Evolutionary conservation across 2,113 vertebrate species (phyloP), one percentile per base, ranked within the genome.

Genomic region (Myxocyprinus asiaticus): DNA sequence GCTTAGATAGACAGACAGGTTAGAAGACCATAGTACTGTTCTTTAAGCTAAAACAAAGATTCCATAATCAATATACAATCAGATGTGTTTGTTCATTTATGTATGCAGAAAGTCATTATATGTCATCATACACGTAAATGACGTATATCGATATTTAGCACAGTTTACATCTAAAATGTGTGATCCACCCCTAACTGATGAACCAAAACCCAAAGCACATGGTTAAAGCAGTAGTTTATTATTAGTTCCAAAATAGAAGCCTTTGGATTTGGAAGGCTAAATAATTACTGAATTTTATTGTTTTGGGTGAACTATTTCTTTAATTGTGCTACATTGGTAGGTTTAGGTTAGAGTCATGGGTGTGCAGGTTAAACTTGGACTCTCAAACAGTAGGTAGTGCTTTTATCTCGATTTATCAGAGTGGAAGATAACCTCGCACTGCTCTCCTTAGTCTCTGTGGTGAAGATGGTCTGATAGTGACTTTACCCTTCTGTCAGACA

Each of bases 381-480:
- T 85, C 87, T 90, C 83, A 89, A 86, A 84, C 82, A 61, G 86
- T 86, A 88, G 88, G 87, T 81, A 62, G 56, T 74, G 76, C 70
- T 85, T 33, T 78, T 91, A 89, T 90, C 89, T 85, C 83, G 76
- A 59, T 83, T 22, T 86, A 90, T 93, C 88, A 75, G 83, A 86
- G 17, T 33, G 22, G 43, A 90, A 83, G 91, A 93, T 93, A 92
- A 92, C 91, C 88, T 85, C 76, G 68, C 42, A 88, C 86, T 89
- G 91, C 79, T 86, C 10, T 87, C 0, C 33, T 89, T 5, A 84
- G 87, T 50, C 85, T 64, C 51, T 43, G 77, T 80, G 88, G 76
- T 82, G 84, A 45, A 66, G 85, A 87, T 84, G 63, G 45, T 82
- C 87, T 63, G 86, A 90, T 78, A 87, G 82, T 76, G 7, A 61